Conservation (phyloP, 2,113 vertebrate species). For the Bambusicola thoracicus region DNA sequence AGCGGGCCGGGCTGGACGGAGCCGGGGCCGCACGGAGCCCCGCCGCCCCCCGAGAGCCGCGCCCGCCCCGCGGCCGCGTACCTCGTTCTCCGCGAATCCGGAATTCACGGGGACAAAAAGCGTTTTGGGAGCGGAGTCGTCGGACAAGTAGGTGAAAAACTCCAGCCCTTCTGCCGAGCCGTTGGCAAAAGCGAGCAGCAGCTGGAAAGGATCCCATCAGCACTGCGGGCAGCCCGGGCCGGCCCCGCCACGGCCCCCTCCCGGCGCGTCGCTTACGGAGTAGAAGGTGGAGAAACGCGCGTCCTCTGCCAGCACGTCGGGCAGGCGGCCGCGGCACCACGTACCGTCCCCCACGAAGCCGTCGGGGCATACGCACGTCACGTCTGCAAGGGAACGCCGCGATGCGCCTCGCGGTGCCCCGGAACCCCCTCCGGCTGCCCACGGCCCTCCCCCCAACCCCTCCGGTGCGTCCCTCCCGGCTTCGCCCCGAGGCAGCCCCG, state of each 20-base stretch:
- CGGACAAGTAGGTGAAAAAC: conserved; percentile 84
- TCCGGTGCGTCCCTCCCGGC: background rate
- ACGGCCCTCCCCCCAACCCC: too few species aligned
- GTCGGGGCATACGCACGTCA: conserved; percentile 82
- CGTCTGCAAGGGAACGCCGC: conserved; percentile 77
- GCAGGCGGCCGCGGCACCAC: conserved; percentile 89
- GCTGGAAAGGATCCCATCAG: conserved; percentile 70
- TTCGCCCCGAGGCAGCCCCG: rapidly evolving
- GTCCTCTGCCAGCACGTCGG: conserved; percentile 82
- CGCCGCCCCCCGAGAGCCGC: too few species aligned
- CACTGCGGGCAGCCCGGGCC: background rate
- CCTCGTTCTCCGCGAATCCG: conserved; percentile 87
- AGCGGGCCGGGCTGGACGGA: background rate
- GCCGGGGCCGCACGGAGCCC: background rate
- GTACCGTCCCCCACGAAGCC: conserved; percentile 88
- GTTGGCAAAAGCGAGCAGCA: conserved; percentile 85
- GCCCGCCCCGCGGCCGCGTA: conserved; percentile 45
- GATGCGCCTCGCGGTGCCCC: too few species aligned
- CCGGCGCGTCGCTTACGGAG: conserved; percentile 75
- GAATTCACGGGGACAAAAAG: conserved; percentile 90
- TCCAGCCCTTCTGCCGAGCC: conserved; percentile 77
- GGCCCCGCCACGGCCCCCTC: too few species aligned
- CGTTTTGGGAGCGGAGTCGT: conserved; percentile 82
- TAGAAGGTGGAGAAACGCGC: conserved; percentile 90
- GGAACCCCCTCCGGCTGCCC: too few species aligned